Evolutionary conservation across 2,888 invertebrate species (phyloP).

Genomic region (Tipula lateralis): DNA sequence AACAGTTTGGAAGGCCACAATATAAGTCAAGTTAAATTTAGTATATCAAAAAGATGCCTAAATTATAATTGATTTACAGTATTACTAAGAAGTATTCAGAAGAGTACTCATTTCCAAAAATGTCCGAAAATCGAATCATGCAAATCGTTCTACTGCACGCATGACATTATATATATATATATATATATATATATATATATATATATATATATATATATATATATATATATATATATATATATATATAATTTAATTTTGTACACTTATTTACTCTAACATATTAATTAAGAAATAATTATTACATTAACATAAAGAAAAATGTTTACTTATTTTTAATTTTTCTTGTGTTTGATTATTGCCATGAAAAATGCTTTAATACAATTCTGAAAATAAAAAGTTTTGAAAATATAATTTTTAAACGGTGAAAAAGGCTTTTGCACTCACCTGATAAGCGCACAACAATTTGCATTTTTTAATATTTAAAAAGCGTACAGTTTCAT

Average conservation of each 20-base stretch:
- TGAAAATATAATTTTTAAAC: too few relatives aligned
- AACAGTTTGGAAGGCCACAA: too few relatives aligned
- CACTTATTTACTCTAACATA: neutral
- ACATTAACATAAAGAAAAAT: neutral
- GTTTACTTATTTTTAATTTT: neutral
- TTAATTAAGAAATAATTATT: neutral
- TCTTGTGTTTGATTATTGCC: neutral
- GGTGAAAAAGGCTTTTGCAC: neutral
- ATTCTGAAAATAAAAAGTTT: neutral
- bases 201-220: too few relatives aligned
- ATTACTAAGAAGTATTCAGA: too few relatives aligned
- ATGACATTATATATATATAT: too few relatives aligned
- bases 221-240: neutral
- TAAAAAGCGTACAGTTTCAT: slow-evolving; percentile 27
- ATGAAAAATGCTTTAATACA: neutral
- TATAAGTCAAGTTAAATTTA: too few relatives aligned
- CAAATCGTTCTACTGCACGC: too few relatives aligned
- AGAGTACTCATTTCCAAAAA: too few relatives aligned
- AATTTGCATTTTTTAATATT: slow-evolving; percentile 12
- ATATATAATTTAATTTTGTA: neutral
- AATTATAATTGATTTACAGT: too few relatives aligned
- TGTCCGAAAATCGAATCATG: too few relatives aligned
- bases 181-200: too few relatives aligned
- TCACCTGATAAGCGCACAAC: slow-evolving; percentile 25
- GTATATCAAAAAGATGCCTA: too few relatives aligned